Evolutionary conservation across 2,113 vertebrate species (phyloP).

Genomic region (Platichthys stellatus): DNA sequence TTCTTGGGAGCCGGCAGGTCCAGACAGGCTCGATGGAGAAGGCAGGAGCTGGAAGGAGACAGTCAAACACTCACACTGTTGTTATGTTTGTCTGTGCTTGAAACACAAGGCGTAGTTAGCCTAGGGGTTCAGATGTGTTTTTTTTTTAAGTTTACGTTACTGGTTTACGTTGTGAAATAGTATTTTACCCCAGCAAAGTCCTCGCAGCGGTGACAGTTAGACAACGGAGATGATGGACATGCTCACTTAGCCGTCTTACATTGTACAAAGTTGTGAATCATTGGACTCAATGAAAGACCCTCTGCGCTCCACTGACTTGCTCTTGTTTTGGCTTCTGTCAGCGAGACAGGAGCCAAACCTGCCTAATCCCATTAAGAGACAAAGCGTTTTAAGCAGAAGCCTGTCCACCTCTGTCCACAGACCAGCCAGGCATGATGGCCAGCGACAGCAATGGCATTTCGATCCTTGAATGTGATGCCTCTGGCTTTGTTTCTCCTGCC

Average conservation of each 20-base stretch:
- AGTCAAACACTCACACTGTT: conserved; percentile 62
- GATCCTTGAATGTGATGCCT: conserved; percentile 21
- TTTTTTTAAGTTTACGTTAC: conserved; percentile 57
- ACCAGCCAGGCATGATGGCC: conserved; percentile 29
- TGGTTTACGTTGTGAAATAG: conserved; percentile 62
- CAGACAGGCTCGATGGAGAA: conserved; percentile 47
- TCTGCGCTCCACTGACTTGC: conserved; percentile 44
- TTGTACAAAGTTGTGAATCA: not conserved
- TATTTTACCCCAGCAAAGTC: conserved; percentile 45
- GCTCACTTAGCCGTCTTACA: conserved; percentile 27
- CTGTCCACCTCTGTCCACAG: conserved; percentile 45
- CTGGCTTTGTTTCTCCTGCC: conserved; percentile 23
- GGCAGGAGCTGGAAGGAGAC: conserved; percentile 34
- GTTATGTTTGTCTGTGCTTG: conserved; percentile 48
- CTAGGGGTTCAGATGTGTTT: conserved; percentile 25
- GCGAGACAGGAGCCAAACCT: conserved; percentile 20
- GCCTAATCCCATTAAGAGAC: conserved; percentile 23
- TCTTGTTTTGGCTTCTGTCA: conserved; percentile 37
- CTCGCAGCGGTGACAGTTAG: conserved; percentile 52
- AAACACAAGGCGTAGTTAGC: conserved; percentile 49
- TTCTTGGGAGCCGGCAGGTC: conserved; percentile 54
- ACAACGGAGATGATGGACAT: conserved; percentile 56
- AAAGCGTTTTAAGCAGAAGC: conserved; percentile 31
- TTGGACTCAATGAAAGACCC: conserved; percentile 32
- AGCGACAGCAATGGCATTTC: conserved; percentile 53